Evolutionary conservation across 2,113 vertebrate species (phyloP).

Genomic region (Vimba vimba): DNA sequence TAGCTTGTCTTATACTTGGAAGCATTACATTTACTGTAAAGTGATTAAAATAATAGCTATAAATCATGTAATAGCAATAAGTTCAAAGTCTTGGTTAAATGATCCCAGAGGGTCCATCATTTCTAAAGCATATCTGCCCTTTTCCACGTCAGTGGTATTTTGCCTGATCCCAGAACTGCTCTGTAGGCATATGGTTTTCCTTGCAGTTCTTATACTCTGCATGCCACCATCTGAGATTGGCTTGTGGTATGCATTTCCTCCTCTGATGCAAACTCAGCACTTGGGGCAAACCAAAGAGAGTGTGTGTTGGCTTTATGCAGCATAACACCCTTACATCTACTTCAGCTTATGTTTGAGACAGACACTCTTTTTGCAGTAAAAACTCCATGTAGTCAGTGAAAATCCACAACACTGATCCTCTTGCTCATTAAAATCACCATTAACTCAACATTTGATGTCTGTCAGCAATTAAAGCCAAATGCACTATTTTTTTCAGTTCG

Average conservation of each 20-base stretch:
- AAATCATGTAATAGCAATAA: not conserved
- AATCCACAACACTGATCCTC: not conserved
- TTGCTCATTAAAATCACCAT: constrained; percentile 1
- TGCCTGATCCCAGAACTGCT: not conserved
- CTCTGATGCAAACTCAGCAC: constrained; percentile 55
- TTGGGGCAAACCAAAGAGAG: not conserved
- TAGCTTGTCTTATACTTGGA: not conserved
- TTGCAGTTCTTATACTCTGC: constrained; percentile 8
- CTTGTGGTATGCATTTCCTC: constrained; percentile 29
- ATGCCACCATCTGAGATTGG: constrained; percentile 13
- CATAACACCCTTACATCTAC: constrained; percentile 24
- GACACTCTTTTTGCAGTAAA: constrained; percentile 40
- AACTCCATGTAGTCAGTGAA: not conserved
- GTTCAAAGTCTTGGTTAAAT: not conserved
- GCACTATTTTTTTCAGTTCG: not conserved
- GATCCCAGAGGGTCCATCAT: not conserved
- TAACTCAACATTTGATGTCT: not conserved
- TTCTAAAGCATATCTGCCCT: not conserved
- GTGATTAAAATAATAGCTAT: not conserved
- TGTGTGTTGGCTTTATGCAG: constrained; percentile 36
- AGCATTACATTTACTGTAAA: not conserved
- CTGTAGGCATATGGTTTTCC: constrained; percentile 21
- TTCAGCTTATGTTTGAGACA: constrained; percentile 49
- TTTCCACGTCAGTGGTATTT: not conserved
- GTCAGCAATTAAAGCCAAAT: not conserved